These are phyloP conservation scores for Plebejus anna DNA, from an alignment of 2,888 invertebrate species.

Conservation along the genomic window DNA sequence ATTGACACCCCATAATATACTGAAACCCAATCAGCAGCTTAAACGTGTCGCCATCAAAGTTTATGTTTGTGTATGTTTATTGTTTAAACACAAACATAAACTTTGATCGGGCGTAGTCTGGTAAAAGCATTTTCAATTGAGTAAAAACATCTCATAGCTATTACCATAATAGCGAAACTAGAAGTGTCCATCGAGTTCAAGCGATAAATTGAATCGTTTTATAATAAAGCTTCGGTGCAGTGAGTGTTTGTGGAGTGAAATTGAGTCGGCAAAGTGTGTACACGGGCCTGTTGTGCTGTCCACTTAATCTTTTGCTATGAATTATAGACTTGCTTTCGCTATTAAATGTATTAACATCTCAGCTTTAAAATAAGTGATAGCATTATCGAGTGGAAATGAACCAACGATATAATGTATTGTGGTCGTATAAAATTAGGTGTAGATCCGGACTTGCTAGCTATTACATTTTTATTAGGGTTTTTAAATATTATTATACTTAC, in stretches of 20 bases:
- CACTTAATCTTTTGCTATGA: conserved; percentile 18
- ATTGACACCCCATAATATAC: no score
- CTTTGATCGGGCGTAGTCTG: background rate
- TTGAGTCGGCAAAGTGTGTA: conserved; percentile 33
- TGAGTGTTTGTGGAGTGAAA: conserved; percentile 33
- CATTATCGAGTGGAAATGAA: conserved; percentile 2
- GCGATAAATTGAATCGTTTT: conserved; percentile 28
- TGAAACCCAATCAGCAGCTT: no score
- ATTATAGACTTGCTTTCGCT: conserved; percentile 5
- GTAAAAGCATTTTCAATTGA: background rate
- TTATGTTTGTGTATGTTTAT: background rate
- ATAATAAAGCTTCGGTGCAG: conserved; percentile 17
- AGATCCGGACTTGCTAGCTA: no score
- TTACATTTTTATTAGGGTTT: no score
- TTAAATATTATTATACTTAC: no score
- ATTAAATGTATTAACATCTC: conserved; percentile 7
- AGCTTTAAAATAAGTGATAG: background rate
- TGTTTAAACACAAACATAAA: background rate
- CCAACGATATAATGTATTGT: background rate
- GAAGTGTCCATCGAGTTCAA: conserved; percentile 23
- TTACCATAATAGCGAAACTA: conserved; percentile 12
- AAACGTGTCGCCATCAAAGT: no score
- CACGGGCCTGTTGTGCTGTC: conserved; percentile 30
- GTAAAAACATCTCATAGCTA: background rate
- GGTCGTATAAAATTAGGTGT: background rate